These are phyloP conservation scores for Bungarus multicinctus DNA, from an alignment of 2,113 vertebrate species.

Conservation along the genomic window DNA sequence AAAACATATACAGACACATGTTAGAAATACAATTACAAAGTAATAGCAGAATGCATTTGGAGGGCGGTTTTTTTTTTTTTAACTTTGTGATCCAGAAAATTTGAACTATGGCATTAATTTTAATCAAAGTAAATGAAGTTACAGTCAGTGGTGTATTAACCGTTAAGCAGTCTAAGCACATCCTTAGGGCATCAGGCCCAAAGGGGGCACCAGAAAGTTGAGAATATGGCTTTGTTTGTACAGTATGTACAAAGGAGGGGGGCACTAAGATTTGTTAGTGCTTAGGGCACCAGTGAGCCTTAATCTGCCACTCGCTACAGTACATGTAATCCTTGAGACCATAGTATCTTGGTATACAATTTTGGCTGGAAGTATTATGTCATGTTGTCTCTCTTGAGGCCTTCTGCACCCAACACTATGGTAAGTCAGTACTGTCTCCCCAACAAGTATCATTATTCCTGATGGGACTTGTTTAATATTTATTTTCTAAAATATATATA, in stretches of 20 bases:
- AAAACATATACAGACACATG: neutral
- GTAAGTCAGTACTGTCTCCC: neutral
- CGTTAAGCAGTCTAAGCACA: too few relatives aligned
- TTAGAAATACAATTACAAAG: neutral
- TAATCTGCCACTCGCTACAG: too few relatives aligned
- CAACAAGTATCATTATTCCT: neutral
- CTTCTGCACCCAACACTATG: neutral
- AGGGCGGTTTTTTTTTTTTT: neutral
- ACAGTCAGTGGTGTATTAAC: too few relatives aligned
- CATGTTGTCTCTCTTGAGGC: neutral
- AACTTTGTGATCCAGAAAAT: neutral
- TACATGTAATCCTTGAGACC: neutral
- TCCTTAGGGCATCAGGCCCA: too few relatives aligned
- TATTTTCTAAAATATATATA: neutral
- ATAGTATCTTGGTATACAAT: neutral
- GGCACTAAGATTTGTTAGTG: too few relatives aligned
- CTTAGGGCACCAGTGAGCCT: too few relatives aligned
- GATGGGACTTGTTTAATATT: neutral
- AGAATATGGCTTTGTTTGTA: too few relatives aligned
- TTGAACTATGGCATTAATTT: neutral
- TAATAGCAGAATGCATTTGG: neutral
- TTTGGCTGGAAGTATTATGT: neutral
- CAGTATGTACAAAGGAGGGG: too few relatives aligned
- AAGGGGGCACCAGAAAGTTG: too few relatives aligned
- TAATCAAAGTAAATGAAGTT: neutral